These are phyloP conservation scores for Polydrusus cervinus DNA, from an alignment of 2,888 invertebrate species.

Conservation along the genomic window DNA sequence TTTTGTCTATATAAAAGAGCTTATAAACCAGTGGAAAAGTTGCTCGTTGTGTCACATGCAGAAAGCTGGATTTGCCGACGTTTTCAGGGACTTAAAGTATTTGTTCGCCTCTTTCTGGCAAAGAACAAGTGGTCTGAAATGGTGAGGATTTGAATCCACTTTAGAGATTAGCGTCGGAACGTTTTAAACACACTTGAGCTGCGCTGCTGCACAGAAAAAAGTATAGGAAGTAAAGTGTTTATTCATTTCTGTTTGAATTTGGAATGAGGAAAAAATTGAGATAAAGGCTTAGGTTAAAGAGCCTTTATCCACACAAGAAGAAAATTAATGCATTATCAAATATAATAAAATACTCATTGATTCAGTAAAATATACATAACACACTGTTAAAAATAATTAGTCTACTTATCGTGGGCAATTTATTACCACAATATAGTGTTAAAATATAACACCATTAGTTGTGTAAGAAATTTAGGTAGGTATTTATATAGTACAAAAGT, in stretches of 20 bases:
- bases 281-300: background rate
- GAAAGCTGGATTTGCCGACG: constrained; percentile 50
- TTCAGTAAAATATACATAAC: too few relatives aligned
- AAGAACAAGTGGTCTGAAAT: constrained; percentile 56
- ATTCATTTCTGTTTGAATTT: constrained; percentile 27
- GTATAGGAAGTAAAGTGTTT: constrained; percentile 18
- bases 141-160: constrained; percentile 69
- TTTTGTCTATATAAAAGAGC: constrained; percentile 38
- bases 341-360: too few relatives aligned
- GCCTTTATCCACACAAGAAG: background rate
- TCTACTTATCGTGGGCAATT: too few relatives aligned
- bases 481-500: too few relatives aligned
- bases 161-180: constrained; percentile 68
- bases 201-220: constrained; percentile 5
- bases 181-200: constrained; percentile 49
- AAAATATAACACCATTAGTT: too few relatives aligned
- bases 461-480: too few relatives aligned
- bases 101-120: constrained; percentile 44
- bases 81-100: constrained; percentile 50
- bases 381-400: too few relatives aligned
- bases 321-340: too few relatives aligned
- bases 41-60: constrained; percentile 49
- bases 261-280: constrained; percentile 9
- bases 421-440: too few relatives aligned
- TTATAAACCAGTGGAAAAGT: constrained; percentile 47